Conservation (phyloP, 1,140 invertebrate species). For the Drosophila ercepeae region DNA sequence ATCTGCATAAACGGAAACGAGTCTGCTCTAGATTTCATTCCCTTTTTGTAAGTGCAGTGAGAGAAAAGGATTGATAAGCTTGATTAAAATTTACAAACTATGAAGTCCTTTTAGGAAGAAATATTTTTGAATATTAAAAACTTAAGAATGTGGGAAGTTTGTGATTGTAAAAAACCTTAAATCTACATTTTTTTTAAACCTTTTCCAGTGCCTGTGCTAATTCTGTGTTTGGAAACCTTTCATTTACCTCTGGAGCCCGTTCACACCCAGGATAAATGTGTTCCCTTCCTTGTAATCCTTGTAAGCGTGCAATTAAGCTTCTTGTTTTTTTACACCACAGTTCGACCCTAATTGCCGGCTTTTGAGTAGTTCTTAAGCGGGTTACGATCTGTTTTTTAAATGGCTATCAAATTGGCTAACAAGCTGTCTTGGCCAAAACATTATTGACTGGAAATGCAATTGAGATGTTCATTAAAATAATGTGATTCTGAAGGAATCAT, state of each 20-base stretch:
- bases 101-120: neutral
- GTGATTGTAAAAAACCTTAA: too few relatives aligned
- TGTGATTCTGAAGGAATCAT: too few relatives aligned
- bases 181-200: neutral
- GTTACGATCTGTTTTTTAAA: slow-evolving; percentile 9
- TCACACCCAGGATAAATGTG: slow-evolving; percentile 64
- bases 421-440: slow-evolving; percentile 4
- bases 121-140: too few relatives aligned
- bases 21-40: slow-evolving; percentile 19
- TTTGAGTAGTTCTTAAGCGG: slow-evolving; percentile 25
- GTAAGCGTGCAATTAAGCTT: slow-evolving; percentile 46
- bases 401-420: slow-evolving; percentile 27
- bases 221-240: slow-evolving; percentile 20
- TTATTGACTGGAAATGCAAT: slow-evolving; percentile 1
- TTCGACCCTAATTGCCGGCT: slow-evolving; percentile 4
- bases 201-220: neutral
- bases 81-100: neutral
- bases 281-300: slow-evolving; percentile 50
- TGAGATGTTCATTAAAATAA: too few relatives aligned
- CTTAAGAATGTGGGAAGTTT: too few relatives aligned
- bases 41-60: neutral
- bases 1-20: slow-evolving; percentile 35
- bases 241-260: slow-evolving; percentile 32
- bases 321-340: slow-evolving; percentile 5
- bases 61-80: neutral